phyloP scores from a whole-genome alignment of 1,140 invertebrate species.

The Metopolophium dirhodum region DNA sequence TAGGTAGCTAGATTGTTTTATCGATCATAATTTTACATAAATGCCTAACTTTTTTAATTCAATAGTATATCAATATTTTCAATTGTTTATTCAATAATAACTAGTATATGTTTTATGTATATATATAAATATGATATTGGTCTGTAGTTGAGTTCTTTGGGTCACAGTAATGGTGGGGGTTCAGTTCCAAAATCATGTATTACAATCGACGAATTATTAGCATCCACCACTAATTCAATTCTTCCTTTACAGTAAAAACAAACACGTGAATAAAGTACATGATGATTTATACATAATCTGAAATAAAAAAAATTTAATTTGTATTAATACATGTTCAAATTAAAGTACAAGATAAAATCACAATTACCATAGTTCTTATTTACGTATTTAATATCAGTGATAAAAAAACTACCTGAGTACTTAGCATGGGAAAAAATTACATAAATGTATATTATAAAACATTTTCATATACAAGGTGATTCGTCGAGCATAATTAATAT shows the following conservation, averaged over 20 bases:
- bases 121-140: not conserved
- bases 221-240: conserved; percentile 18
- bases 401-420: not conserved
- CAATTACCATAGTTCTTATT: not conserved
- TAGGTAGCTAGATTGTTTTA: not conserved
- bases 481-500: too few relatives aligned
- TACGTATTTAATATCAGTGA: not conserved
- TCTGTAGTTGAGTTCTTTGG: not conserved
- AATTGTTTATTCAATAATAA: not conserved
- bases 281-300: conserved; percentile 40
- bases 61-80: not conserved
- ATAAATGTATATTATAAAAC: too few relatives aligned
- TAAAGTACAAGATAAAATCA: not conserved
- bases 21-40: not conserved
- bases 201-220: not conserved
- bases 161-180: not conserved
- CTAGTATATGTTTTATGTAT: not conserved
- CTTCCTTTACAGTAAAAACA: conserved; percentile 43
- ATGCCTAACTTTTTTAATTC: not conserved
- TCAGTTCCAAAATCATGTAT: conserved; percentile 19
- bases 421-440: too few relatives aligned
- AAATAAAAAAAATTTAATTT: not conserved
- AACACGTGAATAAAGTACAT: conserved; percentile 25
- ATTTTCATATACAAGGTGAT: too few relatives aligned
- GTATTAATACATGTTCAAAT: not conserved